Base-by-base conservation (phyloP, 2,113 vertebrate species). In the Heterotilapia buettikoferi region DNA sequence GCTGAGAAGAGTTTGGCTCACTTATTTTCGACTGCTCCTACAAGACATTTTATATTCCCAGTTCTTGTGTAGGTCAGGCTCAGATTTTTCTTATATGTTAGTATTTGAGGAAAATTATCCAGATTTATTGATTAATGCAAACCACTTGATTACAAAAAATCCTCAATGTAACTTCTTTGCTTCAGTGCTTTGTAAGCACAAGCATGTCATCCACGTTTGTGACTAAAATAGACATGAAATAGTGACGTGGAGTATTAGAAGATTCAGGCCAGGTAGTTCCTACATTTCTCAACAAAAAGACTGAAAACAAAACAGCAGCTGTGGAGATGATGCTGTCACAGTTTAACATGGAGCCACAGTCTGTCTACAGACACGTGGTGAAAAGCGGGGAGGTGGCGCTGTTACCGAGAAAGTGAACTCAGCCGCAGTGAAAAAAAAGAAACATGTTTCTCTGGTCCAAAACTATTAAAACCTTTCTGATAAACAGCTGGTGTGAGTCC, bases 351-450 rank as follows among this genome's bases (percentile, higher is more conserved):
- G n/a, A 71, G 11, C 33, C 33, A 13, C 6, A 68, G 61, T 38
- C 61, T 66, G 33, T 66, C 61, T 66, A 66, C 33, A 12, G 33
- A n/a, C 18, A 38, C 0, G 2, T 38, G 4, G 61, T 66, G 33
- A 66, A 66, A 66, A 21, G 33, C 1, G 0, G 33, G 33, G 10
- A 38, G 33, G 0, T 0, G 10, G 33, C 0, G 19, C 0, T 38
- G 6, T 66, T 66, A 66, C 33, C 0, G 19, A 38, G 61, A 66
- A 36, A 38, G 10, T n/a, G 31, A 66, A 66, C 10, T 38, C 61
- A 21, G 33, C 2, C 0, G 10, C 61, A 13, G 19, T 21, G 19
- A 2, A 4, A 12, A 2, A 61, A 56, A 38, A 66, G n/a, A 36
- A 3, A 1, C 0, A 19, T 0, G 19, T 38, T 66, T 38, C 4